A percentile compares a stretch with the other conserved stretches of the same genome.
phyloP scores from a whole-genome alignment of 2,797 vertebrate species.

The Alectoris magna region DNA sequence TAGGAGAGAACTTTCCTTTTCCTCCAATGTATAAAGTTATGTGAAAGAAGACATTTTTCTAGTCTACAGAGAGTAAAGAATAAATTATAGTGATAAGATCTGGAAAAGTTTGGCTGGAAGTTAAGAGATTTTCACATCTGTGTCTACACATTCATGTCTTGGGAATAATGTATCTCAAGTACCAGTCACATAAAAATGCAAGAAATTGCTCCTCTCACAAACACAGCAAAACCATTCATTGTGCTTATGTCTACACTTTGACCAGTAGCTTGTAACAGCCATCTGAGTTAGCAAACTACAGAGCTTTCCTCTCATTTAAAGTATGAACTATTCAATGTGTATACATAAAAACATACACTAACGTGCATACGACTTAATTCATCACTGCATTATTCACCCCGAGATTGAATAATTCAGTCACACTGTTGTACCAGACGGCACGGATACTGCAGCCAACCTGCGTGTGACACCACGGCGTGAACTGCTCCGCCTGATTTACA shows the following conservation, averaged over 20 bases:
- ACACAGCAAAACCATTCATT: constrained; percentile 58
- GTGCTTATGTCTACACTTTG: constrained; percentile 55
- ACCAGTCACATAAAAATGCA: constrained; percentile 84
- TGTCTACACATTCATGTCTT: constrained; percentile 86
- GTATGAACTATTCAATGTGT: not conserved
- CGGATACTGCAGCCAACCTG: not conserved
- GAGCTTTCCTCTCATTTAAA: not conserved
- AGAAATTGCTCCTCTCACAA: constrained; percentile 79
- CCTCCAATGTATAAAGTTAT: constrained; percentile 78
- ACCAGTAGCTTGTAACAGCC: constrained; percentile 41
- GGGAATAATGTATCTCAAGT: constrained; percentile 89
- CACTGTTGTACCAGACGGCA: not conserved
- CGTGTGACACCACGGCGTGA: not conserved
- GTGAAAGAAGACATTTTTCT: constrained; percentile 84
- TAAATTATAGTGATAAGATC: constrained; percentile 90
- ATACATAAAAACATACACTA: not conserved
- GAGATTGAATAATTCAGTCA: not conserved
- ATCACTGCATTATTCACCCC: not conserved
- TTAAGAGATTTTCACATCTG: constrained; percentile 92
- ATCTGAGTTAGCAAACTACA: not conserved
- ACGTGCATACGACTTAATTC: not conserved
- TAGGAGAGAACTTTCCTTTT: constrained; percentile 65
- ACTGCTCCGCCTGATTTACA: not conserved
- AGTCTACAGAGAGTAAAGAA: constrained; percentile 83
- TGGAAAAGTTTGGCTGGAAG: constrained; percentile 86